Evolutionary conservation across 1,140 invertebrate species (phyloP), one percentile per base, ranked within the genome.

Genomic region (Schlechtendalia chinensis): DNA sequence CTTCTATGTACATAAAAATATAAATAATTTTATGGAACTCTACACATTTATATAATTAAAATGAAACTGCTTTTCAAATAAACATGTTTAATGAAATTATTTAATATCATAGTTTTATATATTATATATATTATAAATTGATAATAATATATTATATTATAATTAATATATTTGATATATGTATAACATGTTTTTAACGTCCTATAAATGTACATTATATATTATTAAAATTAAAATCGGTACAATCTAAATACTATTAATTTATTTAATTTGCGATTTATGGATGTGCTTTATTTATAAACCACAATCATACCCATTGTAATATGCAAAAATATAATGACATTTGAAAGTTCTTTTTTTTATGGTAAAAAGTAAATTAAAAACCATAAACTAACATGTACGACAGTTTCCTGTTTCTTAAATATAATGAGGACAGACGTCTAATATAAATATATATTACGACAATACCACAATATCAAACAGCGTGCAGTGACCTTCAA

Each of bases 261-360:
- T 24, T 47, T n/a, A 22, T n/a, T 58, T 22, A 22, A 67, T n/a
- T 50, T 17, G 24, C 0, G 5, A 17, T 69, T 50, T 14, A 17
- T 27, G 45, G 22, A n/a, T 69, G 47, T 27, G 22, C 8, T 69
- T 69, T 50, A 47, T 50, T 67, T 19, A 27, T 32, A 69, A 50
- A 69, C 47, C 45, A 69, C 22, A 22, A 27, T 50, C n/a, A 22
- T 50, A 19, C 11, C 24, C 12, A 10, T 10, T 45, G 39, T 45
- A 45, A n/a, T 45, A 12, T 50, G 12, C 14, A 50, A 12, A 12
- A 45, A 24, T 72, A 72, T 29, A 29, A 54, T 29, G 53, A 54
- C 17, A 54, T 72, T 72, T 29, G 47, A 72, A 72, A 72, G 69
- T 72, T 72, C 29, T n/a, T 53, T 54, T 54, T n/a, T 53, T 54